These are phyloP conservation scores for Elephas maximus DNA, from an alignment of 2,113 vertebrate genomes.

Conservation along the genomic window DNA sequence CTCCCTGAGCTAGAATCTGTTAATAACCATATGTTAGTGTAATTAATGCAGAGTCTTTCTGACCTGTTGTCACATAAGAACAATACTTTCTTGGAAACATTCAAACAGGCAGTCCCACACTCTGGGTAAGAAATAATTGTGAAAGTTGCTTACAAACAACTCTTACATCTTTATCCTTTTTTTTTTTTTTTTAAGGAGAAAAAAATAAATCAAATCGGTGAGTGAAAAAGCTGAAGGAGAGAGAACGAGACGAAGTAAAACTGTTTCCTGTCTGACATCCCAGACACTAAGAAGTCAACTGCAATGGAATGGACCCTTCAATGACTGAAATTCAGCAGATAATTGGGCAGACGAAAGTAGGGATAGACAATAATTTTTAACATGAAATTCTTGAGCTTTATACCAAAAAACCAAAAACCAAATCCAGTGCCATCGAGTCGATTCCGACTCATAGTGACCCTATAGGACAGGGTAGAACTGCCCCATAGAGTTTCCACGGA, in stretches of 20 bases:
- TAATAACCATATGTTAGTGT: constrained; percentile 99
- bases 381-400: not conserved
- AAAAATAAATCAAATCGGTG: constrained; percentile 47
- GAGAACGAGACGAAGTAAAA: not conserved
- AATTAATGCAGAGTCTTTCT: constrained; percentile 98
- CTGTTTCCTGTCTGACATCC: constrained; percentile 61
- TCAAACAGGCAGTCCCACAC: constrained; percentile 90
- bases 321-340: constrained; percentile 82
- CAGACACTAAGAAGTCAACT: constrained; percentile 37
- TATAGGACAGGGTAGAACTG: too few species aligned
- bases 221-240: constrained; percentile 47
- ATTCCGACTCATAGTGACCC: too few species aligned
- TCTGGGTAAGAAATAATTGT: constrained; percentile 86
- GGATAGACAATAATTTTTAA: not conserved
- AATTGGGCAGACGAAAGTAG: constrained; percentile 57
- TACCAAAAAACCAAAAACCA: too few species aligned
- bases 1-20: constrained; percentile 99
- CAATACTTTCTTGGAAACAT: constrained; percentile 93
- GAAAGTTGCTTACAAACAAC: constrained; percentile 89
- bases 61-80: constrained; percentile 98
- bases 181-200: constrained; percentile 76
- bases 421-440: too few species aligned
- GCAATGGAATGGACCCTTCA: constrained; percentile 77
- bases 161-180: constrained; percentile 76
- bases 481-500: too few species aligned